Evolutionary conservation across 92 coral and sea anemone genomes (phyloP).

Genomic region (Pocillopora meandrina): DNA sequence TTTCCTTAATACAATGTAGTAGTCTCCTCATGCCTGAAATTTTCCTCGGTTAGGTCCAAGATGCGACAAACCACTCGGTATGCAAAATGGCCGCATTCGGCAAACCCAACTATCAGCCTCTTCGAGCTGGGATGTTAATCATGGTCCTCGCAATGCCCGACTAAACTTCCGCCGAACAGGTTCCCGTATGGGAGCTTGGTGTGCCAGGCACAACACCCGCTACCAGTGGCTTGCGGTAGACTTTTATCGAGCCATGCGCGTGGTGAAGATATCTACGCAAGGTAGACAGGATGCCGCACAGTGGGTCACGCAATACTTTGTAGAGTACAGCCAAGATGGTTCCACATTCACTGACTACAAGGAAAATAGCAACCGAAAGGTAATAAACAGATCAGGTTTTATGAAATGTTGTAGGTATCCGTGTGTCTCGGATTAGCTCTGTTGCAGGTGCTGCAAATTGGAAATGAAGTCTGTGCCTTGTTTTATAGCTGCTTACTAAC

Average conservation of each 20-base stretch:
- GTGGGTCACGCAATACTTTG: slow-evolving; percentile 66
- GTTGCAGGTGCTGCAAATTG: no score
- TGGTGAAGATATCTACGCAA: slow-evolving; percentile 58
- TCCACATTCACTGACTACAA: slow-evolving; percentile 54
- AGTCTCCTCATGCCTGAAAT: background rate
- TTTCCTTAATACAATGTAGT: background rate
- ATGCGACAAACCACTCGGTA: slow-evolving; percentile 60
- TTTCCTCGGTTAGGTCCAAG: slow-evolving; percentile 49
- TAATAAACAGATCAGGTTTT: background rate
- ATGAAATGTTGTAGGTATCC: no score
- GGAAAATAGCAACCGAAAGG: slow-evolving; percentile 65
- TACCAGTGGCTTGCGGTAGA: slow-evolving; percentile 73
- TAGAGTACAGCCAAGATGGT: slow-evolving; percentile 65
- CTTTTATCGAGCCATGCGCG: slow-evolving; percentile 51
- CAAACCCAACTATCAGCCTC: slow-evolving; percentile 63
- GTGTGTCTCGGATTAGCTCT: no score
- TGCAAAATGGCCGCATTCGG: slow-evolving; percentile 62
- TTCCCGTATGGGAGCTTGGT: slow-evolving; percentile 66
- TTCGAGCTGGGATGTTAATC: slow-evolving; percentile 58
- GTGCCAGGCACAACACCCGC: slow-evolving; percentile 56
- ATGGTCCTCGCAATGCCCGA: slow-evolving; percentile 64
- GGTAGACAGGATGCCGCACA: slow-evolving; percentile 62
- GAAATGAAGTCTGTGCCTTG: no score
- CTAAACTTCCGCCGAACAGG: slow-evolving; percentile 55
- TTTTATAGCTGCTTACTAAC: no score